Base-by-base conservation (phyloP, 2,113 vertebrate species). In the Diadophis punctatus region DNA sequence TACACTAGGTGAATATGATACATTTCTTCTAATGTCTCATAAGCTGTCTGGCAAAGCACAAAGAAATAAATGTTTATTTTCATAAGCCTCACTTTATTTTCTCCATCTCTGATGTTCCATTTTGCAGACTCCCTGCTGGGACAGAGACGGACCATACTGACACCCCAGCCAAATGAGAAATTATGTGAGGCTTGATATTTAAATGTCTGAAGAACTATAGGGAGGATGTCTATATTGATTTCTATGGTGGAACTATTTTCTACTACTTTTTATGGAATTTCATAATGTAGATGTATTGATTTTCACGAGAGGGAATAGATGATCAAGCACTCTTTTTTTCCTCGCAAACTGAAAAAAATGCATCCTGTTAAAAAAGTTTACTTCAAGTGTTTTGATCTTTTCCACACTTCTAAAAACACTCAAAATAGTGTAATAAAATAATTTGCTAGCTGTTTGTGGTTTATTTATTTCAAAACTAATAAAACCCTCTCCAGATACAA, bases 191-290 rank as follows among this genome's bases (percentile, higher is more conserved):
- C 91, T 93, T 90, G 74, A 39, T 39, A 8, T 43, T 49, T 52
- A 80, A 30, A 91, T 0, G 0, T 92, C 51, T 0, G 1, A 91
- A 95, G 86, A 90, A 56, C 0, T 0, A 55, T 88, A 46, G 56
- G 11, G 1, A 0, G 90, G 86, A 92, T 93, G 92, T 91, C 1
- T 0, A 56, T 0, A 0, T 86, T 16, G 86, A 20, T 92, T 90
- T 93, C 86, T 88, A 90, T 63, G 74, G 51, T 84, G 8, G 88
- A 89, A 34, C 85, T 89, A 5, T 96, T 94, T 95, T 94, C 93
- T 91, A 92, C 89, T 92, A 27, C n/a, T 87, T 90, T 90, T 0
- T 91, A 48, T 27, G 39, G 49, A 87, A 14, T 93, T 95, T 93
- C 94, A 93, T 87, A 89, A 1, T 53, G 46, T 89, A 6, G 3